Base-by-base conservation (phyloP, 2,888 invertebrate species). In the Pammene fasciana region DNA sequence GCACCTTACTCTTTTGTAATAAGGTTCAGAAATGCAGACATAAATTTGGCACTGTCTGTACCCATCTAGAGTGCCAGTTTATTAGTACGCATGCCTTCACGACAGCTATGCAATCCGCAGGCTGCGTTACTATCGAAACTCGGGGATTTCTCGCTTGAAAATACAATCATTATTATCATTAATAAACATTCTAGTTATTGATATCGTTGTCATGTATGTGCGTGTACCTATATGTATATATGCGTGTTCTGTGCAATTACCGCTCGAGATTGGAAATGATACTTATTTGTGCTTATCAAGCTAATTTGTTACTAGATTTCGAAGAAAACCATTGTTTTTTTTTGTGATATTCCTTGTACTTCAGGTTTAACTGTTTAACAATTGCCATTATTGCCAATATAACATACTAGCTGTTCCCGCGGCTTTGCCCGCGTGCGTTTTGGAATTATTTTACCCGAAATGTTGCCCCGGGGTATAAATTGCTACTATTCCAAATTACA, bases 121-220 rank as follows among this genome's bases (percentile, higher is more conserved):
- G 34, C 34, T 6, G 45, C 10, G 10, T 59, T 14, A 48, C 36
- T 36, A 48, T 45, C 59, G 45, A 45, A 45, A 59, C 59, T 34
- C 43, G 43, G 4, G 4, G 26, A 26, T 26, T 13, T 43, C 43
- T 57, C 26, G 18, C 11, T 57, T 43, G 41, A 18, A 41, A 41
- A 11, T 34, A 14, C n/a, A n/a, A n/a, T n/a, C n/a, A n/a, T n/a
- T n/a, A n/a, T n/a, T n/a, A 48, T 45, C 34, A 14, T 59, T 18
- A 45, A 59, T 60, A 60, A 61, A 61, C 60, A 48, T 36, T 14
- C 11, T 16, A 16, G 36, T 61, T 48, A 61, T 61, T 48, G 48
- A 48, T 61, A 61, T 36, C 34, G 46, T 34, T 46, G 9, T 16
- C 48, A 61, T 61, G 11, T 60, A 34, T 38, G 48, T n/a, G 1